phyloP scores from a whole-genome alignment of 2,888 invertebrate genomes.

The Drosophila incognita region DNA sequence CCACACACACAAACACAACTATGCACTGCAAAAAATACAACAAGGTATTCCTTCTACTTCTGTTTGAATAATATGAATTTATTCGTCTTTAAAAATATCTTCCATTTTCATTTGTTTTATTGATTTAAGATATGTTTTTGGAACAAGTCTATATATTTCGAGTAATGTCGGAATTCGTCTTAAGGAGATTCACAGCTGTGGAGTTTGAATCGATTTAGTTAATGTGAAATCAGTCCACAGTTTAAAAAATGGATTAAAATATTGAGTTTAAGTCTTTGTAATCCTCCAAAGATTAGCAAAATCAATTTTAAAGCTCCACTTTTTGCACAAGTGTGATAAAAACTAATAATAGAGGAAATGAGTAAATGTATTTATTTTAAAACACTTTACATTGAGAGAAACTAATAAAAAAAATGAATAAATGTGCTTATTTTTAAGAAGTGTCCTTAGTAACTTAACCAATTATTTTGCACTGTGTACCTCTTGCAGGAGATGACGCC shows the following conservation, averaged over 20 bases:
- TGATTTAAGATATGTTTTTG: background rate
- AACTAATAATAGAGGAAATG: background rate
- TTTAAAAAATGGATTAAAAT: background rate
- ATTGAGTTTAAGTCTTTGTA: background rate
- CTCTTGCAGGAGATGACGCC: slow-evolving; percentile 89
- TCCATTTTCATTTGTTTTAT: background rate
- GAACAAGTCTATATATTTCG: background rate
- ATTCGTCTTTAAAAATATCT: background rate
- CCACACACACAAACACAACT: background rate
- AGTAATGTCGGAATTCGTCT: background rate
- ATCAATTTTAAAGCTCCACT: background rate
- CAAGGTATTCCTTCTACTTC: background rate
- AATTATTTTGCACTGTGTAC: background rate
- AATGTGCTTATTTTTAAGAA: background rate
- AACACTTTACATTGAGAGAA: background rate
- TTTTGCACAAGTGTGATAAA: background rate
- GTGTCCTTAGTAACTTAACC: background rate
- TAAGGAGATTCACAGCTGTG: background rate
- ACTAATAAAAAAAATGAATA: background rate
- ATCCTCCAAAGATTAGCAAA: too few relatives aligned
- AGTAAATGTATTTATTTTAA: background rate
- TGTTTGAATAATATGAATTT: background rate
- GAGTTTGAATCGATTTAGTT: background rate
- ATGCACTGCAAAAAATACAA: background rate
- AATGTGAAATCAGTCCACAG: too few relatives aligned